Percentiles rank a stretch among this genome's conserved stretches.
phyloP scores from a whole-genome alignment of 1,140 invertebrate genomes.

The Euschistus heros region DNA sequence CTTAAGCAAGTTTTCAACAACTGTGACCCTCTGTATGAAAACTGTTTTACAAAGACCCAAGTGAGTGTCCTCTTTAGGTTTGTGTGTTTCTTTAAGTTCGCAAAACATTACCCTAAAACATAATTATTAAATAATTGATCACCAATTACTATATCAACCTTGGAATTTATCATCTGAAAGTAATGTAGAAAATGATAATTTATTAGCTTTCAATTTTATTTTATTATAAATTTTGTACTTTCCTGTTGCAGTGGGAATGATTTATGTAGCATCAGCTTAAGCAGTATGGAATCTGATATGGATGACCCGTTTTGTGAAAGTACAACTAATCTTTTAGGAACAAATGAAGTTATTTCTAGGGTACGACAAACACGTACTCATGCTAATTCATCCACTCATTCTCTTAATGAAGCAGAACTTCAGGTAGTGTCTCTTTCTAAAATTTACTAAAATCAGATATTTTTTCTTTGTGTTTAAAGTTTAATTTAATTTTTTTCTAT shows the following conservation, averaged over 20 bases:
- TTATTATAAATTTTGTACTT: constrained; percentile 20
- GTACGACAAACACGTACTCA: constrained; percentile 36
- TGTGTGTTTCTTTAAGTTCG: too few species aligned
- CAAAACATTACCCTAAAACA: too few species aligned
- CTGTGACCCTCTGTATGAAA: too few species aligned
- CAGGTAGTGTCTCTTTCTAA: constrained; percentile 42
- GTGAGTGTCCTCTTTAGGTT: too few species aligned
- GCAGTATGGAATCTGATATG: constrained; percentile 60
- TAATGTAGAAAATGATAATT: background rate
- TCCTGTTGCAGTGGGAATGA: constrained; percentile 18
- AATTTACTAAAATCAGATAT: constrained; percentile 15
- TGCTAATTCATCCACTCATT: constrained; percentile 67
- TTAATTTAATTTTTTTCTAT: too few species aligned
- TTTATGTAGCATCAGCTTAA: constrained; percentile 50
- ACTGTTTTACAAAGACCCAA: too few species aligned
- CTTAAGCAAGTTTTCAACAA: too few species aligned
- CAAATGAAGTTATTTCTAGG: constrained; percentile 32
- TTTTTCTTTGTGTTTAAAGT: background rate
- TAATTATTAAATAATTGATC: too few species aligned
- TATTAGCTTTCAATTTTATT: too few species aligned
- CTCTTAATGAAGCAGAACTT: constrained; percentile 71
- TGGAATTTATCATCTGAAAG: background rate
- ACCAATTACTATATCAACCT: too few species aligned
- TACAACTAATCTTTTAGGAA: constrained; percentile 37
- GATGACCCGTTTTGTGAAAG: constrained; percentile 46